A percentile compares a stretch with the other conserved stretches of the same genome.
phyloP scores from a whole-genome alignment of 2,113 vertebrate species.

The Ariopsis seemanni region DNA sequence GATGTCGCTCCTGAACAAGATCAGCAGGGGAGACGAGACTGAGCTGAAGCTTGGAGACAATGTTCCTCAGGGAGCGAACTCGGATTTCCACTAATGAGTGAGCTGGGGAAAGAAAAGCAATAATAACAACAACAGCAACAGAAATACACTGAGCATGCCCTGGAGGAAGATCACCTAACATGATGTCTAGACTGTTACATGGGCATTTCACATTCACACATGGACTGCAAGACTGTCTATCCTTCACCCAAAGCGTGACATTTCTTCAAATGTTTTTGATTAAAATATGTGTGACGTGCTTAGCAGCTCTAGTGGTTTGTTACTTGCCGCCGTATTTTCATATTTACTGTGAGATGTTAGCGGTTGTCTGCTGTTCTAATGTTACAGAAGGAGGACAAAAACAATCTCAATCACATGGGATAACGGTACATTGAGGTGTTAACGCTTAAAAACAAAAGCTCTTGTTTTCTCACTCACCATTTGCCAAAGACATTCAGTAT shows the following conservation, averaged over 20 bases:
- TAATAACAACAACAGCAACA: constrained; percentile 2
- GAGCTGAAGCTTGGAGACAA: constrained; percentile 86
- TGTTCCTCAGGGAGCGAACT: constrained; percentile 82
- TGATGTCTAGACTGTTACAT: background rate
- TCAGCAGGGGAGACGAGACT: constrained; percentile 76
- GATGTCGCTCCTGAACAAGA: constrained; percentile 80
- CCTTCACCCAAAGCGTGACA: background rate
- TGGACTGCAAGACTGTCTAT: background rate
- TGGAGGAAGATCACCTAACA: background rate
- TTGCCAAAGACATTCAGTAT: background rate
- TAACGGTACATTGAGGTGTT: too few species aligned
- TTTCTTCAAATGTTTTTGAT: too few species aligned
- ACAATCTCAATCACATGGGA: background rate
- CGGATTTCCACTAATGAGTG: constrained; percentile 88
- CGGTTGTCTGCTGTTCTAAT: background rate
- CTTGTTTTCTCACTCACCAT: too few species aligned
- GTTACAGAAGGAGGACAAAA: background rate
- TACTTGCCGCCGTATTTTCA: background rate
- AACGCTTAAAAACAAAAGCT: background rate
- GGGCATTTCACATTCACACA: background rate
- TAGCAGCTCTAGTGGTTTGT: background rate
- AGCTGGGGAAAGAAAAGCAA: background rate
- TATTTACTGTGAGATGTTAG: background rate
- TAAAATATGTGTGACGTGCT: background rate
- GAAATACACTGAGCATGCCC: background rate